A percentile compares a stretch with the other conserved stretches of the same genome.
These are phyloP conservation scores for Palloptera scutellata DNA, from an alignment of 2,888 invertebrate genomes.

Conservation along the genomic window DNA sequence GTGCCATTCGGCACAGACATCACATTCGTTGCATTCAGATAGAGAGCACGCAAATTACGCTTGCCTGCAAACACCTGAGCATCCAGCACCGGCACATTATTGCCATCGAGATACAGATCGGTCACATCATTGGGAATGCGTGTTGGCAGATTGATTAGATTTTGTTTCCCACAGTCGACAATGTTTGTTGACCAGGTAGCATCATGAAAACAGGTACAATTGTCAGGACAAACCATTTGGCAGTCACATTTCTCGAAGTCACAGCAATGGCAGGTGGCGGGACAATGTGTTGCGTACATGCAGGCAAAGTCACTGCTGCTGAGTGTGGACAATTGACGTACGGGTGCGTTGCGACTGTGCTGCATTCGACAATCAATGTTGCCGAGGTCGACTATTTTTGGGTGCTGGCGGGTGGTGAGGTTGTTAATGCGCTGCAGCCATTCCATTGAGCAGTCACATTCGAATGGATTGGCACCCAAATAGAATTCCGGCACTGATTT, in stretches of 20 bases:
- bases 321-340: slow-evolving; percentile 79
- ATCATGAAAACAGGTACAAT: slow-evolving; percentile 94
- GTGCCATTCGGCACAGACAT: slow-evolving; percentile 78
- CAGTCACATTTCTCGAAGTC: slow-evolving; percentile 97
- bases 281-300: slow-evolving; percentile 91
- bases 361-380: slow-evolving; percentile 89
- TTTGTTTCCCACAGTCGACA: slow-evolving; percentile 83
- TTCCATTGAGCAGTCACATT: slow-evolving; percentile 95
- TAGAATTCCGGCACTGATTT: slow-evolving; percentile 87
- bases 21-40: slow-evolving; percentile 84
- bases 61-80: slow-evolving; percentile 90
- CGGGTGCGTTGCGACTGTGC: slow-evolving; percentile 81
- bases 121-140: slow-evolving; percentile 95
- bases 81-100: slow-evolving; percentile 83
- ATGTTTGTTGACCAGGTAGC: slow-evolving; percentile 93
- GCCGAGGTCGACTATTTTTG: slow-evolving; percentile 86
- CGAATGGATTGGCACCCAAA: slow-evolving; percentile 91
- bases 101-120: slow-evolving; percentile 91
- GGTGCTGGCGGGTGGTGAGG: slow-evolving; percentile 84
- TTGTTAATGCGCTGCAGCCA: slow-evolving; percentile 92
- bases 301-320: slow-evolving; percentile 88
- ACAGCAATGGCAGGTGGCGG: slow-evolving; percentile 94
- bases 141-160: slow-evolving; percentile 67
- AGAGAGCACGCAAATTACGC: slow-evolving; percentile 86
- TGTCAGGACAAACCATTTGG: slow-evolving; percentile 94